Evolutionary conservation across 2,113 vertebrate genomes (phyloP).

Genomic region (Numida meleagris): DNA sequence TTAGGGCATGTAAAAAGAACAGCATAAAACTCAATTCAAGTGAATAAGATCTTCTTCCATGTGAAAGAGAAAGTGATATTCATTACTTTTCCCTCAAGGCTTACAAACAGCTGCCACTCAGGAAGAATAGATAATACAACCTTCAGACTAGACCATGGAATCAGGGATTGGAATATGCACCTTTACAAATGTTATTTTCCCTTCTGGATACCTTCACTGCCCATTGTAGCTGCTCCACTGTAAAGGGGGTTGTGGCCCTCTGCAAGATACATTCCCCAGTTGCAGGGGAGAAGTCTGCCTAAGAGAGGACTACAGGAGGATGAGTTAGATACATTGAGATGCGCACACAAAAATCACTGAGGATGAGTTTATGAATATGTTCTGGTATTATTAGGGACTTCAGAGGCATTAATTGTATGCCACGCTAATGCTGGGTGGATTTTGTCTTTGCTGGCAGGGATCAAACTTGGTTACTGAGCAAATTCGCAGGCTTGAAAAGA

Average conservation of each 20-base stretch:
- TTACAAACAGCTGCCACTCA: constrained; percentile 43
- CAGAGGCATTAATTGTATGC: neutral
- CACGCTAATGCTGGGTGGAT: neutral
- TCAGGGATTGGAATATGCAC: neutral
- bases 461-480: neutral
- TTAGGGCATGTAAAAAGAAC: neutral
- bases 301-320: neutral
- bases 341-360: neutral
- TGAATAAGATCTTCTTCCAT: constrained; percentile 23
- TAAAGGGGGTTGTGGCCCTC: neutral
- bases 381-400: neutral
- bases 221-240: neutral
- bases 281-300: neutral
- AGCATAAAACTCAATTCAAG: constrained; percentile 12
- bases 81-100: constrained; percentile 37
- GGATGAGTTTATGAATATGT: neutral
- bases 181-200: neutral
- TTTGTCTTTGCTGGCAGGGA: neutral
- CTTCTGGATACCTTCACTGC: neutral
- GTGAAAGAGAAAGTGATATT: constrained; percentile 26
- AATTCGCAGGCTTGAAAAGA: neutral
- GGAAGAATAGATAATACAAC: constrained; percentile 5
- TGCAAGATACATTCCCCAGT: neutral
- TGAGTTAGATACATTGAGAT: neutral
- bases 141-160: neutral